Evolutionary conservation across 2,113 vertebrate genomes (phyloP).

Genomic region (Pycnonotus jocosus): DNA sequence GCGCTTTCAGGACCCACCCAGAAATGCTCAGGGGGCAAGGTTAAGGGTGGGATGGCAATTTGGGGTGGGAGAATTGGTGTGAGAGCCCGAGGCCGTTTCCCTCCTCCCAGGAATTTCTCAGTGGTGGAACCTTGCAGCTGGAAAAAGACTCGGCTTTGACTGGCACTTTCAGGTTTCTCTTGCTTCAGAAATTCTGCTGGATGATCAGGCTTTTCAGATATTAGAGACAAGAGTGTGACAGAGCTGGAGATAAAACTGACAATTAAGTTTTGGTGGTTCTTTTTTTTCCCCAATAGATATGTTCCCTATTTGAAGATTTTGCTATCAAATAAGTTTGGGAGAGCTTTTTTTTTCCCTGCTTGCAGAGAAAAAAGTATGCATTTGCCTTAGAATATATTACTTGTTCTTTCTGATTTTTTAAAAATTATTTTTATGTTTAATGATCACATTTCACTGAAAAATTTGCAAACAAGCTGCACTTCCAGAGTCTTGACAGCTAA

Average conservation of each 20-base stretch:
- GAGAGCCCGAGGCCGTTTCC: neutral
- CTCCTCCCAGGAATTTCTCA: neutral
- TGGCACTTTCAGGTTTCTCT: neutral
- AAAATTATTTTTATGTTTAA: neutral
- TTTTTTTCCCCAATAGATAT: neutral
- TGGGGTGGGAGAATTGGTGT: neutral
- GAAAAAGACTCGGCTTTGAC: fast-evolving
- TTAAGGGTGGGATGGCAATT: neutral
- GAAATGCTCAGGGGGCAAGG: neutral
- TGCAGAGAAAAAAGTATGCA: neutral
- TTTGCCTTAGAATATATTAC: neutral
- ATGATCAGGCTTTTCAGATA: neutral
- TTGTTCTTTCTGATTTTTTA: neutral
- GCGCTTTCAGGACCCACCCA: neutral
- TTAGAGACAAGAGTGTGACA: neutral
- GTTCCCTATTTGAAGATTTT: neutral
- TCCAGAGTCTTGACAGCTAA: neutral
- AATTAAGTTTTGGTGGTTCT: neutral
- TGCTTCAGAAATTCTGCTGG: neutral
- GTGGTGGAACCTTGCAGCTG: neutral
- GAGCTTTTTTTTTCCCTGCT: neutral
- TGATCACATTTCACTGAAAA: neutral
- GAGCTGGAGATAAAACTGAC: neutral
- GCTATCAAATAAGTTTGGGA: neutral
- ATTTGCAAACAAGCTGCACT: neutral